These are phyloP conservation scores for Spodoptera frugiperda DNA, from an alignment of 1,140 invertebrate genomes.

Conservation along the genomic window DNA sequence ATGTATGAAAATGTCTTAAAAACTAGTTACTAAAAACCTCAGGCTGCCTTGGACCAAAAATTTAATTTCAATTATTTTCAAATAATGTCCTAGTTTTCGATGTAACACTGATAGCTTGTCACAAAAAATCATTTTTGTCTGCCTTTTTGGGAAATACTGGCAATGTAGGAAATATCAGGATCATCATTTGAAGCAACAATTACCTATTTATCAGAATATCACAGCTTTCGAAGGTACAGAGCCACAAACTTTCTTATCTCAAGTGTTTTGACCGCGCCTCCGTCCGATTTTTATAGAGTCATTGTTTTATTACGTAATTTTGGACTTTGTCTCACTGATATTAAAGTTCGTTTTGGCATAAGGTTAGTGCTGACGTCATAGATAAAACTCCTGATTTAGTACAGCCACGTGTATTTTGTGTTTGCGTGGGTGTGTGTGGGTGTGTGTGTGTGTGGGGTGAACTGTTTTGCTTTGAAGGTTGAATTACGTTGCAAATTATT, in stretches of 20 bases:
- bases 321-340: neutral
- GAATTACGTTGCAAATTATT: neutral
- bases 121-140: too few relatives aligned
- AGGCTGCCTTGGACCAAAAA: too few relatives aligned
- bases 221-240: neutral
- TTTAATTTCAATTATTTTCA: too few relatives aligned
- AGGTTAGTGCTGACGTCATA: slow-evolving; percentile 1
- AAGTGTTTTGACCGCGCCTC: slow-evolving; percentile 34
- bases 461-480: neutral
- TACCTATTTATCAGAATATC: neutral
- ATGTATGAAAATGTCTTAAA: too few relatives aligned
- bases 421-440: neutral
- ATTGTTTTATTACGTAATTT: slow-evolving; percentile 9
- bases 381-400: slow-evolving; percentile 8
- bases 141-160: too few relatives aligned
- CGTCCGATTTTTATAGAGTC: neutral
- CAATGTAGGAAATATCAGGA: too few relatives aligned
- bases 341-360: slow-evolving; percentile 1
- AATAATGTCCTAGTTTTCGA: too few relatives aligned
- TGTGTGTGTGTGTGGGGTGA: neutral
- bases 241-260: neutral
- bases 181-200: too few relatives aligned
- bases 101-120: too few relatives aligned
- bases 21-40: too few relatives aligned
- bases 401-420: slow-evolving; percentile 11